phyloP scores from a whole-genome alignment of 2,797 vertebrate genomes.

The Cyprinella venusta region DNA sequence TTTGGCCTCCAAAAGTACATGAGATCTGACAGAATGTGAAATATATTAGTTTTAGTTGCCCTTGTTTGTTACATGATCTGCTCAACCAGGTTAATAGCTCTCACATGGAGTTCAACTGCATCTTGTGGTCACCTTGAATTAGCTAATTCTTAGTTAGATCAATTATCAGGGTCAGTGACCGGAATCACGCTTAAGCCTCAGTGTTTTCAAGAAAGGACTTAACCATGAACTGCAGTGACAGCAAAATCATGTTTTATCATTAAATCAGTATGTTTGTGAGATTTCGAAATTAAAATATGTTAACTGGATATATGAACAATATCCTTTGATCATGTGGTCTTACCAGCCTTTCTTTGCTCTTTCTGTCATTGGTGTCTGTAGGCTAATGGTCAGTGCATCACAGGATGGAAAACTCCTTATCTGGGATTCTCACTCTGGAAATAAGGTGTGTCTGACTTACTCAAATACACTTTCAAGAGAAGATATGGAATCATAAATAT shows the following conservation, averaged over 20 bases:
- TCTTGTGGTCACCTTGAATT: conserved; percentile 49
- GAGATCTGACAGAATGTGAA: not conserved
- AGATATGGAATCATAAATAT: not conserved
- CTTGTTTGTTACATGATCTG: conserved; percentile 38
- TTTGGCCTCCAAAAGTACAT: not conserved
- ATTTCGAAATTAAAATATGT: not conserved
- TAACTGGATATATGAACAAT: not conserved
- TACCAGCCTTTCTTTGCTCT: not conserved
- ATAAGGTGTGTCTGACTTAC: conserved; percentile 71
- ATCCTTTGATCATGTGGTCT: not conserved
- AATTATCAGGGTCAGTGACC: conserved; percentile 44
- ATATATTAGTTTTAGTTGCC: not conserved
- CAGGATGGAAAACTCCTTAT: conserved; percentile 90
- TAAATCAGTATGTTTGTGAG: not conserved
- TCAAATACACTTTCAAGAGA: not conserved
- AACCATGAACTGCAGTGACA: not conserved
- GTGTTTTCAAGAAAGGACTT: not conserved
- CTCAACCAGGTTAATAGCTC: conserved; percentile 32
- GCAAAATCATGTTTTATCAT: not conserved
- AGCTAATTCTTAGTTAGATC: conserved; percentile 54
- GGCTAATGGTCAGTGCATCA: conserved; percentile 89
- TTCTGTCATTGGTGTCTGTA: conserved; percentile 57
- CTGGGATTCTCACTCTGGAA: conserved; percentile 84
- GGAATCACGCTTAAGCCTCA: conserved; percentile 37
- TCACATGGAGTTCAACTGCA: not conserved